phyloP scores from a whole-genome alignment of 2,888 invertebrate species.

The Metopia argyrocephala region DNA sequence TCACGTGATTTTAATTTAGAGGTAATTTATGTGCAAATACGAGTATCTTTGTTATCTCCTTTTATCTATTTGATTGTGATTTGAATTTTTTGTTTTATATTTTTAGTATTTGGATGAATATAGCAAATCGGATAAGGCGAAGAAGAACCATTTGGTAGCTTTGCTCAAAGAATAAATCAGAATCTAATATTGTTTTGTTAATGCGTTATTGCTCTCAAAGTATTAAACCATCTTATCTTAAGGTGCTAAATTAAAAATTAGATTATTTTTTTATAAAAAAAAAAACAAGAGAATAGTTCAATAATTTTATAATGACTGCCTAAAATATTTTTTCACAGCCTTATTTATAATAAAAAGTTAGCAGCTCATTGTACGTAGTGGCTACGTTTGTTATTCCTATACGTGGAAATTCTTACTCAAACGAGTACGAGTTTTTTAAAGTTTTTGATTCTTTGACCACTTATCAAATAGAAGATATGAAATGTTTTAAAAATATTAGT shows the following conservation, averaged over 20 bases:
- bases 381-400: too few species aligned
- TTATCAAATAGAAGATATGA: too few species aligned
- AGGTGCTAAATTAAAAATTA: constrained; percentile 40
- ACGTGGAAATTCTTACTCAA: too few species aligned
- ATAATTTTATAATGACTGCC: constrained; percentile 31
- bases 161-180: constrained; percentile 70
- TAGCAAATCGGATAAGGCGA: constrained; percentile 76
- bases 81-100: constrained; percentile 9
- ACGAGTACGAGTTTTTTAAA: too few species aligned
- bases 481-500: too few species aligned
- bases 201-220: not conserved
- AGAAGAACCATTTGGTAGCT: constrained; percentile 76
- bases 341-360: too few species aligned
- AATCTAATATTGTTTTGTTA: constrained; percentile 27
- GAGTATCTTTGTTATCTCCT: constrained; percentile 4
- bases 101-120: constrained; percentile 77
- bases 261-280: not conserved
- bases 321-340: constrained; percentile 10
- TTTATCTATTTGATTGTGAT: not conserved
- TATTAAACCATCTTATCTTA: constrained; percentile 16
- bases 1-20: constrained; percentile 77
- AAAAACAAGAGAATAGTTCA: not conserved
- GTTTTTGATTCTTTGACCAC: too few species aligned
- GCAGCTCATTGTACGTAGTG: too few species aligned
- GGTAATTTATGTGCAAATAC: constrained; percentile 71